Evolutionary conservation across 2,113 vertebrate species (phyloP).

Genomic region (Mus spicilegus): DNA sequence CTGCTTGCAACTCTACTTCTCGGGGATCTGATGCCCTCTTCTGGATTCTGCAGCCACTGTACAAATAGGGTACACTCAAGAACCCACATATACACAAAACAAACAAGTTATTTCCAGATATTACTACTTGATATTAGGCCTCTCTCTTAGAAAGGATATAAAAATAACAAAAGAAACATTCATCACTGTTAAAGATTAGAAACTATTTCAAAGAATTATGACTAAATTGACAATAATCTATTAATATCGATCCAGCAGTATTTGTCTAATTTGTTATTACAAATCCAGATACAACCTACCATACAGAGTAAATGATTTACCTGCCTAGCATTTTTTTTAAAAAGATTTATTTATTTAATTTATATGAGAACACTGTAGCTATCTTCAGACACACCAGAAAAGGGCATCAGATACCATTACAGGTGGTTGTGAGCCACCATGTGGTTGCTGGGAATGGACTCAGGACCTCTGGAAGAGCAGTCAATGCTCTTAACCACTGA

Average conservation of each 20-base stretch:
- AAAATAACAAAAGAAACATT: slow-evolving; percentile 44
- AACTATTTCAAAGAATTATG: slow-evolving; percentile 51
- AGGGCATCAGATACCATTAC: too few relatives aligned
- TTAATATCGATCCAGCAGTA: slow-evolving; percentile 48
- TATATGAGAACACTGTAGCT: too few relatives aligned
- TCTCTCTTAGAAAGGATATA: slow-evolving; percentile 24
- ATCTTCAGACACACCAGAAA: too few relatives aligned
- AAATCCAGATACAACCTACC: slow-evolving; percentile 59
- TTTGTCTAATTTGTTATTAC: slow-evolving; percentile 54
- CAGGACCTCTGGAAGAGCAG: too few relatives aligned
- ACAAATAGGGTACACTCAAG: neutral
- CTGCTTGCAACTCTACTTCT: neutral
- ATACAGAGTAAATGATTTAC: slow-evolving; percentile 67
- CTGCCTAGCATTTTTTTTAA: neutral
- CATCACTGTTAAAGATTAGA: neutral
- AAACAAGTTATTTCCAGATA: neutral
- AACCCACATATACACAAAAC: neutral
- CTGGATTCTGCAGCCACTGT: neutral
- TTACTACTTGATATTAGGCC: slow-evolving; percentile 42
- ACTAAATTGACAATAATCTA: slow-evolving; percentile 63
- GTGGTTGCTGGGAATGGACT: too few relatives aligned
- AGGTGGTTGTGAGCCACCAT: too few relatives aligned
- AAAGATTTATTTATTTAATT: too few relatives aligned
- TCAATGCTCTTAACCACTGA: too few relatives aligned
- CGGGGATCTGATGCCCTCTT: neutral